A percentile compares a stretch with the other conserved stretches of the same genome.
These are phyloP conservation scores for Mesocricetus auratus DNA, from an alignment of 2,113 vertebrate species.

Conservation along the genomic window DNA sequence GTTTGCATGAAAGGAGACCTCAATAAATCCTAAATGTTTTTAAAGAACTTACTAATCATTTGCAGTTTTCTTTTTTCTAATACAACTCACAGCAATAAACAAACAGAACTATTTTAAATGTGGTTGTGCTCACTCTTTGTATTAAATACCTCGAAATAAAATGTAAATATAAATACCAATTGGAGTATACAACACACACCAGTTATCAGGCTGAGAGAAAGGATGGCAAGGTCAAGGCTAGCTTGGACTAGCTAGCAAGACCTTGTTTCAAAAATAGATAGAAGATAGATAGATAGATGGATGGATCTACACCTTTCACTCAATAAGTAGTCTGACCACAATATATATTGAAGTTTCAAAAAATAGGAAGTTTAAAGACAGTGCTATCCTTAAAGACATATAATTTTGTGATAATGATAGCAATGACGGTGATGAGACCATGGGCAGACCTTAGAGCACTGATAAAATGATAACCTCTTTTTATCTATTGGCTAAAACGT, in stretches of 20 bases:
- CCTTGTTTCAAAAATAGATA: background rate
- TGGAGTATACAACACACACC: background rate
- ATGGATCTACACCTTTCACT: background rate
- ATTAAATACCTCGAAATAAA: background rate
- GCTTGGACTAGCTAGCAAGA: background rate
- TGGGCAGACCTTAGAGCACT: background rate
- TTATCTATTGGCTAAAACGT: background rate
- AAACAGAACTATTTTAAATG: background rate
- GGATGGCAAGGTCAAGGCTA: background rate
- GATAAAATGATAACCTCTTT: background rate
- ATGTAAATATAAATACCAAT: background rate
- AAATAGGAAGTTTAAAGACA: background rate
- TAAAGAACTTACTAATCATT: background rate
- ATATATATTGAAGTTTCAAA: conserved; percentile 9
- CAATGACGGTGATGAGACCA: background rate
- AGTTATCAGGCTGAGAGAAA: background rate
- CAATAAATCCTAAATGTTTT: conserved; percentile 12
- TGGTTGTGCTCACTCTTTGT: background rate
- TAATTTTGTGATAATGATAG: background rate
- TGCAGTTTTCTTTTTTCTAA: background rate
- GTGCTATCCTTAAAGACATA: background rate
- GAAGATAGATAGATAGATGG: background rate
- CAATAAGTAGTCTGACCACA: background rate
- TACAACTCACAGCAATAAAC: background rate
- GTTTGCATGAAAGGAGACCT: conserved; percentile 34